phyloP scores from a whole-genome alignment of 2,797 vertebrate species.

The Semaprochilodus insignis region DNA sequence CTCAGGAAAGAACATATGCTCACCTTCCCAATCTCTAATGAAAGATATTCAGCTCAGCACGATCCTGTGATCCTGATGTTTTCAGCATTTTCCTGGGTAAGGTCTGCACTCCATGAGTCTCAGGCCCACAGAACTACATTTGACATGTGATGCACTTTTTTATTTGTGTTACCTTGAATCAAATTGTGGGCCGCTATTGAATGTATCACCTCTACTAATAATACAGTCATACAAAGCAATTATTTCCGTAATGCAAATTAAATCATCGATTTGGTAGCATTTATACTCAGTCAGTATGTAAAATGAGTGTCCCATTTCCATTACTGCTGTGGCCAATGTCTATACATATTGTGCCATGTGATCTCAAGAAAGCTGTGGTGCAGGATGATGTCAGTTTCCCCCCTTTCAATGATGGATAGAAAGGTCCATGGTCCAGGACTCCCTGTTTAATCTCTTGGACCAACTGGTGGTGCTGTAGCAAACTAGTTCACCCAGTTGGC shows the following conservation, averaged over 20 bases:
- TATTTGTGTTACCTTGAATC: too few species aligned
- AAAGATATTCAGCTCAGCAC: neutral
- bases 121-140: neutral
- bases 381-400: neutral
- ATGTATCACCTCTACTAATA: too few species aligned
- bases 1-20: conserved; percentile 1
- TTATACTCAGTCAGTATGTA: neutral
- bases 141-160: neutral
- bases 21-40: conserved; percentile 4
- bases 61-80: neutral
- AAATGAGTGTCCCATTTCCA: neutral
- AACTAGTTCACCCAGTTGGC: too few species aligned
- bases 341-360: neutral
- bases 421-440: neutral
- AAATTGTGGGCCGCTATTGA: too few species aligned
- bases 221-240: too few species aligned
- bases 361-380: neutral
- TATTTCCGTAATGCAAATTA: too few species aligned
- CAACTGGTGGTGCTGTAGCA: too few species aligned
- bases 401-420: neutral
- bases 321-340: neutral
- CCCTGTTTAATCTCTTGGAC: too few species aligned
- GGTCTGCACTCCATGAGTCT: neutral
- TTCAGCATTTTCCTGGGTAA: neutral
- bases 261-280: neutral